Evolutionary conservation across 1,140 invertebrate genomes (phyloP).

Genomic region (Thrips palmi): DNA sequence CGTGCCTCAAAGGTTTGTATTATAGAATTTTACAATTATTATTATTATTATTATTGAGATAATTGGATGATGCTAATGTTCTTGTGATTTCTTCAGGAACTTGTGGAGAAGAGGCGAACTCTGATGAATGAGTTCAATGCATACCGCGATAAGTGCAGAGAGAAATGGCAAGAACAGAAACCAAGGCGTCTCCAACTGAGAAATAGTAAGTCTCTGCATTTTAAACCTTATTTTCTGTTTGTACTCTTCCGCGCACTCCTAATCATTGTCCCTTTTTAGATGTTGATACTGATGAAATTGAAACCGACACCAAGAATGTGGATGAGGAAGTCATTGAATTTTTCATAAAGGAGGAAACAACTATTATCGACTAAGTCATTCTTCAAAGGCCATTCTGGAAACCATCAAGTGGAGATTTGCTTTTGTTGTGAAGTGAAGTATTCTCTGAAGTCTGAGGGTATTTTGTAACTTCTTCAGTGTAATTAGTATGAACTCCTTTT

Average conservation of each 20-base stretch:
- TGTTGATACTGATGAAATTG: conserved; percentile 80
- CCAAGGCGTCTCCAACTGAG: conserved; percentile 62
- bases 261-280: conserved; percentile 39
- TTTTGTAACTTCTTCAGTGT: no score
- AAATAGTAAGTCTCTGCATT: conserved; percentile 72
- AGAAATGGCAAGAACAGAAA: conserved; percentile 60
- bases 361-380: conserved; percentile 52
- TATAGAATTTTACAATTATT: conserved; percentile 3
- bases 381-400: no score
- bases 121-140: conserved; percentile 77
- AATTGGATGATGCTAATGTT: conserved; percentile 1
- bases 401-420: no score
- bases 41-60: conserved; percentile 3
- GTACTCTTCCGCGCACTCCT: not conserved
- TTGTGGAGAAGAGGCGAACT: conserved; percentile 81
- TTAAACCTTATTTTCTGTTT: conserved; percentile 11
- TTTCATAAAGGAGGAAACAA: conserved; percentile 91
- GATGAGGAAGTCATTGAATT: conserved; percentile 94
- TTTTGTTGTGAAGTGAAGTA: no score
- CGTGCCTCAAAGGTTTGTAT: conserved; percentile 78
- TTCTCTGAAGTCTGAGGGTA: no score
- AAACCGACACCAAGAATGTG: conserved; percentile 66
- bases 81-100: conserved; percentile 44
- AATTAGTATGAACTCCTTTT: no score
- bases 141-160: conserved; percentile 51